Base-by-base conservation (phyloP, 2,113 vertebrate genomes). In the Porphyrio hochstetteri region DNA sequence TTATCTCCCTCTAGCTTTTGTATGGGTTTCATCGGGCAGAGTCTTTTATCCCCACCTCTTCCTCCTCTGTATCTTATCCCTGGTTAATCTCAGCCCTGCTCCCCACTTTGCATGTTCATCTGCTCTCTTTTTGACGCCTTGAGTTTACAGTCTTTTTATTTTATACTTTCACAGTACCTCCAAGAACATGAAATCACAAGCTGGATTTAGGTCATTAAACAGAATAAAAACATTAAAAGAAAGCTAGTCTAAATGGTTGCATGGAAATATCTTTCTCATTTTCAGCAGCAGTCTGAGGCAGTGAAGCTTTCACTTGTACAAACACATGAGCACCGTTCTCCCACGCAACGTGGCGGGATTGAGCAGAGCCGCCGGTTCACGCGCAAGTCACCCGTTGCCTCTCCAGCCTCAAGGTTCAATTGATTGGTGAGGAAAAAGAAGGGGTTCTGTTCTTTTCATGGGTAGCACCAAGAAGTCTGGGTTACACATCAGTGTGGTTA, bases 1-100 rank as follows among this genome's bases (percentile, higher is more conserved):
- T 97, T 91, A 96, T 97, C 91, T 96, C 63, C 21, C 89, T 96
- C 93, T 93, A 92, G 59, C 31, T 95, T 83, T 57, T 61, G 60
- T 52, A 81, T 60, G 88, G 50, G 55, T 92, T 92, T 95, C 53
- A 76, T 89, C 0, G 5, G 46, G 25, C 69, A 87, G 74, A 82
- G 61, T 64, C 93, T 95, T 97, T 95, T 78, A 92, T 92, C 74
- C 86, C 18, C 53, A 44, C 25, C 65, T 95, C 84, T 97, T 95
- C 81, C 84, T 92, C 74, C 46, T 29, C 50, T 85, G 38, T 85
- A 57, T 91, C 7, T 95, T 95, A 97, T 92, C 93, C 82, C 94
- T 95, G 81, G 74, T 92, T 92, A 95, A 95, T 94, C 89, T 96
- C 89, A 94, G 81, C 57, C 1, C 0, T 89, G 87, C 25, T 88